A percentile compares a stretch with the other conserved stretches of the same genome.
Conservation (phyloP, 2,113 vertebrate genomes). For the Ameiurus melas region DNA sequence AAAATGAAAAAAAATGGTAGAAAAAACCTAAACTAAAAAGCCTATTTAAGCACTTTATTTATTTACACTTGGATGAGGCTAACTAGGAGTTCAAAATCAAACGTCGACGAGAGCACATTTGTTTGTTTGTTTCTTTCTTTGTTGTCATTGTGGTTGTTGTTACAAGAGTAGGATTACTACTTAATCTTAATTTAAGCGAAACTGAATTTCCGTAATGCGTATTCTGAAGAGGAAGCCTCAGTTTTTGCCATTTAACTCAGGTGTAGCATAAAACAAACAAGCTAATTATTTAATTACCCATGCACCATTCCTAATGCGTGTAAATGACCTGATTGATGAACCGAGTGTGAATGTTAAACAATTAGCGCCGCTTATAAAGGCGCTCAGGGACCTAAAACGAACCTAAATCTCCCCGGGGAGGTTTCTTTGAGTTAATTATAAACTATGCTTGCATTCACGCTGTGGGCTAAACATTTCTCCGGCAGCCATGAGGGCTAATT, state of each 20-base stretch:
- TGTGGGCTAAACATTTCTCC: slow-evolving; percentile 1
- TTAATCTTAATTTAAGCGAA: neutral
- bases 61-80: neutral
- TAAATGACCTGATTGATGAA: slow-evolving; percentile 6
- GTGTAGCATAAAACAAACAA: neutral
- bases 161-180: neutral
- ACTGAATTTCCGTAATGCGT: neutral
- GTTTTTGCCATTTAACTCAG: neutral
- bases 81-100: neutral
- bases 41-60: neutral
- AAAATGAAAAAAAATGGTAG: no score
- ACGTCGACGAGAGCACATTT: neutral
- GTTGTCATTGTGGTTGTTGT: neutral
- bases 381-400: neutral
- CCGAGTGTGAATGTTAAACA: neutral
- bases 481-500: slow-evolving; percentile 20
- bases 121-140: neutral
- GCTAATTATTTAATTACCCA: neutral
- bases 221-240: neutral
- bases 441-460: neutral
- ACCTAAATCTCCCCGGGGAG: neutral
- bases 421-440: neutral
- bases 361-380: neutral
- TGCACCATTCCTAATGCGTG: neutral
- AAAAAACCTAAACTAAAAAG: neutral